phyloP scores from a whole-genome alignment of 1,140 invertebrate genomes.

The Odontomachus brunneus region DNA sequence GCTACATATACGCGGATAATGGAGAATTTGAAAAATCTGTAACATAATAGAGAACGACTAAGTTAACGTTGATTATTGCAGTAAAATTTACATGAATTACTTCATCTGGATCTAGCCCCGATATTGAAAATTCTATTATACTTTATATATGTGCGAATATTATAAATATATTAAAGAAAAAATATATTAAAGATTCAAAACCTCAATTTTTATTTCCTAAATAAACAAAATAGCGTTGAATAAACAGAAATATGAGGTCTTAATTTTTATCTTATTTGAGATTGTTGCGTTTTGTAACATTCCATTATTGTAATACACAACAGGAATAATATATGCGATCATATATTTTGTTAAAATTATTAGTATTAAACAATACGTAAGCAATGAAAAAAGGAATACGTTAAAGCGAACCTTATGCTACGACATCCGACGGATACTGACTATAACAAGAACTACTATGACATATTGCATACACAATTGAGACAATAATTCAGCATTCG shows the following conservation, averaged over 20 bases:
- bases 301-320: slow-evolving; percentile 1
- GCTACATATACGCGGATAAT: not conserved
- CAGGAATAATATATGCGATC: not conserved
- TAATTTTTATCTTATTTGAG: not conserved
- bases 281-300: not conserved
- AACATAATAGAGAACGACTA: not conserved
- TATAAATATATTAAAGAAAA: slow-evolving; percentile 20
- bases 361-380: not conserved
- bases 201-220: slow-evolving; percentile 3
- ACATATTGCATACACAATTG: too few relatives aligned
- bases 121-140: not conserved
- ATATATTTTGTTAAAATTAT: slow-evolving; percentile 8
- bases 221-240: not conserved
- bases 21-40: not conserved
- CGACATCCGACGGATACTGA: slow-evolving; percentile 19
- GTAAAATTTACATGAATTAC: not conserved
- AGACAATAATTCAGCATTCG: slow-evolving; percentile 35
- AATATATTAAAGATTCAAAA: too few relatives aligned
- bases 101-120: too few relatives aligned
- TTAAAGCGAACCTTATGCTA: not conserved
- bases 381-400: not conserved
- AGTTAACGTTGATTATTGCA: slow-evolving; percentile 8
- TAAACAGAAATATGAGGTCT: not conserved
- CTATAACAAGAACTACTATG: too few relatives aligned
- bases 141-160: slow-evolving; percentile 1